Base-by-base conservation (phyloP, 2,113 vertebrate species). In the Prietella phreatophila region DNA sequence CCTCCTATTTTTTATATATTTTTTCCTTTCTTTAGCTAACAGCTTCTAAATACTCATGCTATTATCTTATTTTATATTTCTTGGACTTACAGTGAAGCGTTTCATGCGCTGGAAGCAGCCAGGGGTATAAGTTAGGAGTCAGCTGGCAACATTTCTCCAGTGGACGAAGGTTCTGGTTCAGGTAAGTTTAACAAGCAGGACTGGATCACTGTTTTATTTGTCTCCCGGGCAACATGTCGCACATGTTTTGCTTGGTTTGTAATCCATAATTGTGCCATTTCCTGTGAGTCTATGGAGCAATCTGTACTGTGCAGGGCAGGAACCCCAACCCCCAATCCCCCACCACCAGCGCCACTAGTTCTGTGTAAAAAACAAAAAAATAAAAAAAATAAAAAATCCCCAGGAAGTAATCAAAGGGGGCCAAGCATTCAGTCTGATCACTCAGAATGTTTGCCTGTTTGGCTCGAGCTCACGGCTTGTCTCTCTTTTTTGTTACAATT, bases 111-210 rank as follows among this genome's bases (percentile, higher is more conserved):
- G 93, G 91, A 94, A 95, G 94, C 91, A 92, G 93, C 93, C 93
- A 90, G 95, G 90, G 95, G 95, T 96, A 95, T 96, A 96, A 95
- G 95, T 96, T 96, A 95, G 95, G 93, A 96, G 94, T 95, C 94
- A 96, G 96, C 96, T 96, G 95, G 96, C 95, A 95, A 89, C 93
- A 93, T 95, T 95, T 95, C 95, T 94, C 94, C 93, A 94, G 91
- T 95, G 96, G 92, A 95, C 96, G 95, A 95, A 93, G 91, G 94
- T 94, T 94, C 93, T 92, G 93, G 91, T 93, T 92, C 94, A 95
- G 95, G 93, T 97, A 95, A 95, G 91, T 93, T 94, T 93, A 89
- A 92, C 90, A 92, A 93, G 90, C 88, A 84, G 90, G 94, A 95
- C 94, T 91, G 94, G 93, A 94, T 95, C 95, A 95, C 93, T 95